Base-by-base conservation (phyloP, 2,888 invertebrate species). In the Fragum sueziense region DNA sequence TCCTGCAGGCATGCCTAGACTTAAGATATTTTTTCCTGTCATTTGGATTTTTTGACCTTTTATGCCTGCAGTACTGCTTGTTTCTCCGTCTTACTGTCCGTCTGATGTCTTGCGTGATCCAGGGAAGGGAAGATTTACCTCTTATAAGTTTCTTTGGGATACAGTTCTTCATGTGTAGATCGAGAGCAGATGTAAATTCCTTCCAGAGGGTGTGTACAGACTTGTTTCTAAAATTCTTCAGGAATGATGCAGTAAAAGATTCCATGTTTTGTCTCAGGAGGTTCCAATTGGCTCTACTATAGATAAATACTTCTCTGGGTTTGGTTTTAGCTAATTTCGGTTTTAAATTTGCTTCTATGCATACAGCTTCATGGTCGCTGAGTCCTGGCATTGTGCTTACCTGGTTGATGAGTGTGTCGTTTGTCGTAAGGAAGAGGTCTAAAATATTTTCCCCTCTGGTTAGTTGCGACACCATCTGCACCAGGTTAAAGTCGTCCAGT, bases 401-500 rank as follows among this genome's bases (percentile, higher is more conserved):
- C n/a, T n/a, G n/a, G n/a, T n/a, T n/a, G n/a, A n/a, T n/a, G n/a
- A n/a, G n/a, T n/a, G n/a, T n/a, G n/a, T n/a, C n/a, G n/a, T n/a
- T n/a, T n/a, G n/a, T n/a, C n/a, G n/a, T n/a, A n/a, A n/a, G n/a
- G n/a, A n/a, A n/a, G n/a, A n/a, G n/a, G n/a, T n/a, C n/a, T n/a
- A n/a, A 41, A n/a, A 71, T 61, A 29, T 47, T 71, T 17, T 37
- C 27, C 25, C 57, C 71, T 29, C 71, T 31, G 14, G 71, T 71
- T 17, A 61, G 71, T 25, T 34, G 54, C 20, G 29, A 54, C 6
- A 74, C 57, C 59, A 69, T 69, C 54, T 74, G 74, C 52, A 52
- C 52, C 1, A 74, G 59, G 27, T 68, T 74, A 25, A n/a, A 9
- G 34, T 74, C 74, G n/a, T 68, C 57, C 22, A 74, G 37, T 37